A percentile compares a stretch with the other conserved stretches of the same genome.
These are phyloP conservation scores for Mya arenaria DNA, from an alignment of 1,140 invertebrate species.

Conservation along the genomic window DNA sequence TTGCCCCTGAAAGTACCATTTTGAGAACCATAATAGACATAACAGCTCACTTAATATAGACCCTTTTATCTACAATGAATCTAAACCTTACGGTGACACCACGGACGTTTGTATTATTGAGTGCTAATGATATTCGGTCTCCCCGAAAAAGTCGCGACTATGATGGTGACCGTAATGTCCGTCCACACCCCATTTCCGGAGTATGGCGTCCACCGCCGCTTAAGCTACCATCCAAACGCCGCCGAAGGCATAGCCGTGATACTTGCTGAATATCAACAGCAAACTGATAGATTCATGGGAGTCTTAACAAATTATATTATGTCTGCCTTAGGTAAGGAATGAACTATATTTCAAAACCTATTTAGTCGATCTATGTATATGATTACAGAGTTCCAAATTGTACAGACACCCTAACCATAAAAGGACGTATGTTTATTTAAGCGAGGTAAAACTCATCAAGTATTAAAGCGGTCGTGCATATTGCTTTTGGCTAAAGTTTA, in stretches of 20 bases:
- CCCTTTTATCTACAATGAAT: background rate
- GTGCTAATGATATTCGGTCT: constrained; percentile 90
- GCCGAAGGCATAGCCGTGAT: constrained; percentile 98
- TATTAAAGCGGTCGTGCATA: too few relatives aligned
- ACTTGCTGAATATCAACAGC: constrained; percentile 96
- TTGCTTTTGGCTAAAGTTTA: too few relatives aligned
- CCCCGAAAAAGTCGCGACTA: constrained; percentile 94
- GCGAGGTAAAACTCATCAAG: too few relatives aligned
- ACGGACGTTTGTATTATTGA: constrained; percentile 95
- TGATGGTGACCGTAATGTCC: background rate
- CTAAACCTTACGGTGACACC: constrained; percentile 93
- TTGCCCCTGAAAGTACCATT: constrained; percentile 87
- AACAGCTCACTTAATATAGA: too few relatives aligned
- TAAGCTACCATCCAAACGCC: constrained; percentile 96
- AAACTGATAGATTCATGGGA: too few relatives aligned
- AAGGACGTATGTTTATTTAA: too few relatives aligned
- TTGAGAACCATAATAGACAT: background rate
- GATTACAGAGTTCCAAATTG: too few relatives aligned
- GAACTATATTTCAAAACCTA: too few relatives aligned
- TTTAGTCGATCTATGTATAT: too few relatives aligned
- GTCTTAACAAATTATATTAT: too few relatives aligned
- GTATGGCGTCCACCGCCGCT: constrained; percentile 70
- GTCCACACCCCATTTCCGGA: constrained; percentile 26
- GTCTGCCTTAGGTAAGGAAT: too few relatives aligned
- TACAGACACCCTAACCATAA: too few relatives aligned